Conservation (phyloP, 2,888 invertebrate species). For the Hyalella azteca region DNA sequence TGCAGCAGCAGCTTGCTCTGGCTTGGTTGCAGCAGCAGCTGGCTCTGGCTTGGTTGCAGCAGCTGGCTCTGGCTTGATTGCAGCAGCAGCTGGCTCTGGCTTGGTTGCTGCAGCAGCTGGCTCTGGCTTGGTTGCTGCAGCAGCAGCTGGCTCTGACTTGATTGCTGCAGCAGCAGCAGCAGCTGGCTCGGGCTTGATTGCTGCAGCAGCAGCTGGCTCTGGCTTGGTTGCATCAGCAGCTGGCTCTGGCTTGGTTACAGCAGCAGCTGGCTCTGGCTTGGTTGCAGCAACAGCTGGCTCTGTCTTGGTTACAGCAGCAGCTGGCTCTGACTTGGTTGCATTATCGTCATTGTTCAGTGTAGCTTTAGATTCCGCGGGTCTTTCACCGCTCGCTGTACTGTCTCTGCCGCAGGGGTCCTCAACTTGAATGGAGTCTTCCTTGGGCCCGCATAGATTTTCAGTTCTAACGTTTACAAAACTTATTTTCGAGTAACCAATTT, state of each 20-base stretch:
- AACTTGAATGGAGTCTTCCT: too few species aligned
- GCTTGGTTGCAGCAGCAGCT: not conserved
- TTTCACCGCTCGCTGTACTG: too few species aligned
- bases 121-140: not conserved
- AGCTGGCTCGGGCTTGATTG: not conserved
- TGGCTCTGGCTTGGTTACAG: not conserved
- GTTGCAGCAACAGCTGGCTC: not conserved
- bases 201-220: not conserved
- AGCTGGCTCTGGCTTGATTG: not conserved
- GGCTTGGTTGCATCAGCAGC: not conserved
- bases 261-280: slow-evolving; percentile 1
- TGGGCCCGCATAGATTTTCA: too few species aligned
- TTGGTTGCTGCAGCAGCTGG: not conserved
- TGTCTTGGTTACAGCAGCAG: not conserved
- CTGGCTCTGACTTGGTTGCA: not conserved
- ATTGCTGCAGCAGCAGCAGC: not conserved
- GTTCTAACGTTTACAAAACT: too few species aligned
- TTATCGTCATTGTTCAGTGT: too few species aligned
- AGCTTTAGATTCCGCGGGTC: too few species aligned
- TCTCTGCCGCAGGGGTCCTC: too few species aligned
- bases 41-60: not conserved
- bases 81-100: not conserved
- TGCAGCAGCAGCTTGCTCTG: not conserved
- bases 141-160: not conserved
- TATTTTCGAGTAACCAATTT: too few species aligned